phyloP scores from a whole-genome alignment of 2,113 vertebrate genomes.

The Leptocoma aspasia region DNA sequence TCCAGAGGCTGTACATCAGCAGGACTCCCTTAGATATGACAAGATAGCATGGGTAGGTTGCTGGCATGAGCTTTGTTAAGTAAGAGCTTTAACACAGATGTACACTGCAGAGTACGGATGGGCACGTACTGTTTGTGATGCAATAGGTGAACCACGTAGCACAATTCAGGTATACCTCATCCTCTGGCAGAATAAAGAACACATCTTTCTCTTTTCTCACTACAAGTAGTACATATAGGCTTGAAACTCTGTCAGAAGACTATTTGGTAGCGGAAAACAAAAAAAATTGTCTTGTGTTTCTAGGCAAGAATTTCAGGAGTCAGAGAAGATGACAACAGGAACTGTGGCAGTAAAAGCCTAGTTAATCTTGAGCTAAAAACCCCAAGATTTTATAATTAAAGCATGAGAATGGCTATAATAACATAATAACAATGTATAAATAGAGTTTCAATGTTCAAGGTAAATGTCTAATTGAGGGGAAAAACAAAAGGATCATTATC shows the following conservation, averaged over 20 bases:
- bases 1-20: not conserved
- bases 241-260: not conserved
- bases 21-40: not conserved
- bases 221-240: not conserved
- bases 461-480: not conserved
- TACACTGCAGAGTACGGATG: not conserved
- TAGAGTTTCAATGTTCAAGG: not conserved
- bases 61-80: not conserved
- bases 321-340: not conserved
- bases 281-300: not conserved
- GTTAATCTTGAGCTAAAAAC: not conserved
- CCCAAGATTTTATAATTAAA: not conserved
- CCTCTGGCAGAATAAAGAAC: not conserved
- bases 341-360: not conserved
- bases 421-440: not conserved
- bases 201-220: not conserved
- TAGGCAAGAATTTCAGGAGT: not conserved
- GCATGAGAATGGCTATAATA: not conserved
- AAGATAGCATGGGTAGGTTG: not conserved
- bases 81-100: not conserved
- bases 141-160: rapidly evolving
- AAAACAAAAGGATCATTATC: not conserved
- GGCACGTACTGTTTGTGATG: not conserved
- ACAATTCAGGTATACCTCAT: not conserved
- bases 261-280: not conserved